Conservation (phyloP, 1,140 invertebrate genomes). For the Meloidogyne chitwoodi region DNA sequence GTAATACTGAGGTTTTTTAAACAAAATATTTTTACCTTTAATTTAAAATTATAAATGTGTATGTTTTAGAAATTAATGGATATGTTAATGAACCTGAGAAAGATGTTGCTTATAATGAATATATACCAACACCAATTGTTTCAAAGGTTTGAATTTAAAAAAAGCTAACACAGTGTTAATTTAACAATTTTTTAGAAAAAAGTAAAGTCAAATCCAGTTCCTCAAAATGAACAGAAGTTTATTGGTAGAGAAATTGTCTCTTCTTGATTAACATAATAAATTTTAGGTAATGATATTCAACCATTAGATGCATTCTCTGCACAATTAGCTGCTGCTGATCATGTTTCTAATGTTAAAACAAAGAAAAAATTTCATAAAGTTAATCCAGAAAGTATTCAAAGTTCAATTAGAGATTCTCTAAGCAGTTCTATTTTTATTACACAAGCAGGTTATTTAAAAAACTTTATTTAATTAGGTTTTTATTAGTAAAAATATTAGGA, state of each 20-base stretch:
- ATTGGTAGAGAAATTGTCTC: background rate
- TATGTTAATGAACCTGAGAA: background rate
- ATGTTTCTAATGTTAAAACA: background rate
- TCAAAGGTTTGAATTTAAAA: background rate
- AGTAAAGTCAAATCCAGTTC: background rate
- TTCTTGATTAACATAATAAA: background rate
- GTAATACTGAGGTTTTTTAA: background rate
- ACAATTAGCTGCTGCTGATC: slow-evolving; percentile 8
- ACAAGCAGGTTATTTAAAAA: background rate
- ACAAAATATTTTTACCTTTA: background rate
- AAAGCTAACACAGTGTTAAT: too few species aligned
- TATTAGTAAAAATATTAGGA: too few species aligned
- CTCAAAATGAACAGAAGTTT: background rate
- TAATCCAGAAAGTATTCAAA: slow-evolving; percentile 13
- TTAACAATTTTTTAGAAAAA: background rate
- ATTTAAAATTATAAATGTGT: background rate
- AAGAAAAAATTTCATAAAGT: slow-evolving; percentile 1
- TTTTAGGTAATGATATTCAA: background rate
- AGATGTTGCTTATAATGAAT: background rate
- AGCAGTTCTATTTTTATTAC: background rate
- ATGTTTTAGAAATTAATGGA: background rate
- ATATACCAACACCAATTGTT: background rate
- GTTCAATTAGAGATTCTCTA: slow-evolving; percentile 7
- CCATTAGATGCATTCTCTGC: slow-evolving; percentile 9
- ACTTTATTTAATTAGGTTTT: too few species aligned